A percentile compares a stretch with the other conserved stretches of the same genome.
Conservation (phyloP, 2,113 vertebrate species). For the Fregetta grallaria region DNA sequence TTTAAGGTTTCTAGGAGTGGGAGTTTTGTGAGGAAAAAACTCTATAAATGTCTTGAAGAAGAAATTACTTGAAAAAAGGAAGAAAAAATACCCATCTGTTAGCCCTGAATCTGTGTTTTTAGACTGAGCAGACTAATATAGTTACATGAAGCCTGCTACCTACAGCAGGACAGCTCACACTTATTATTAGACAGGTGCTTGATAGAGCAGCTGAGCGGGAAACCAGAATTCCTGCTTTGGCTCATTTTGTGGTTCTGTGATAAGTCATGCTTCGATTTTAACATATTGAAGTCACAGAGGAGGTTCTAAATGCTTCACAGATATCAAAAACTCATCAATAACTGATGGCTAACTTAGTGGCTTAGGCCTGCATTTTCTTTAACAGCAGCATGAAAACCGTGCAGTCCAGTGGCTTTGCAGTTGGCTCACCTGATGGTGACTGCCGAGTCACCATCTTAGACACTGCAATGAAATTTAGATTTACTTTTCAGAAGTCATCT, state of each 20-base stretch:
- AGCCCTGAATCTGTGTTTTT: background rate
- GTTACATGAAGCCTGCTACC: background rate
- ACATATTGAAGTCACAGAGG: background rate
- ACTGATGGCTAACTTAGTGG: background rate
- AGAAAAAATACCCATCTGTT: background rate
- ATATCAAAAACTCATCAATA: background rate
- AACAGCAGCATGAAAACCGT: background rate
- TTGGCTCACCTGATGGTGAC: background rate
- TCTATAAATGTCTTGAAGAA: background rate
- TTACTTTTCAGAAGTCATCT: background rate
- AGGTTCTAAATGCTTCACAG: background rate
- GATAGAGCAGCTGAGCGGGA: background rate
- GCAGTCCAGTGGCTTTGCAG: background rate
- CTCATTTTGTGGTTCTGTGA: rapidly evolving
- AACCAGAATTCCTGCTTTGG: background rate
- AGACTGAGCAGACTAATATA: background rate
- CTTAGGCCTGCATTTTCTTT: background rate
- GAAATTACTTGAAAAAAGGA: background rate
- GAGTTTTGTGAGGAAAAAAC: background rate
- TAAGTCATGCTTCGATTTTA: background rate
- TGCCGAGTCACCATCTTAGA: background rate
- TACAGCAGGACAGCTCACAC: background rate
- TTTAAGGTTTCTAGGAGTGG: background rate
- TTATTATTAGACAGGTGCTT: background rate
- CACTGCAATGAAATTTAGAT: background rate